Conservation (phyloP, 2,888 invertebrate genomes). For the Halictus ligatus region DNA sequence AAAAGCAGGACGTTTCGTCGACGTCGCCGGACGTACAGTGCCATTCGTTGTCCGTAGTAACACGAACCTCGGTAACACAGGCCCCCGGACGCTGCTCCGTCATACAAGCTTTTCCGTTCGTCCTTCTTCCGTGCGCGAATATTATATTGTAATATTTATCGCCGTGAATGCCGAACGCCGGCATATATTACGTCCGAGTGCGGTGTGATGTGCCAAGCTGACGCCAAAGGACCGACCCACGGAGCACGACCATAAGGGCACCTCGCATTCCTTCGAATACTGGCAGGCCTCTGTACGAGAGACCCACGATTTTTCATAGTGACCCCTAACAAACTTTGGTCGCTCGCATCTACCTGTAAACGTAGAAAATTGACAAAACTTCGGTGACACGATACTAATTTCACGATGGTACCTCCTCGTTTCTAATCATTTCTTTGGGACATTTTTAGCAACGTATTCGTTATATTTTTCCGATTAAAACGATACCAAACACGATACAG, state of each 20-base stretch:
- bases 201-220: conserved; percentile 47
- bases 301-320: neutral
- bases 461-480: neutral
- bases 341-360: too few species aligned
- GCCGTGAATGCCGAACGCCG: conserved; percentile 55
- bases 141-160: conserved; percentile 71
- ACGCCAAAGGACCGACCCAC: conserved; percentile 40
- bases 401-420: neutral
- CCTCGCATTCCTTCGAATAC: conserved; percentile 51
- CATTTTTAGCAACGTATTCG: neutral
- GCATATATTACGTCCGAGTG: conserved; percentile 59
- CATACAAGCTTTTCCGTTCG: conserved; percentile 43
- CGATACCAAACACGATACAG: neutral
- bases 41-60: conserved; percentile 57
- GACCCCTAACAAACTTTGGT: neutral
- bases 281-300: neutral
- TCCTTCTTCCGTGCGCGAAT: conserved; percentile 42
- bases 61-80: conserved; percentile 31
- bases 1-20: conserved; percentile 53
- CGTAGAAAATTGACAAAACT: too few species aligned
- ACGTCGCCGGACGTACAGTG: conserved; percentile 35
- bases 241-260: conserved; percentile 41
- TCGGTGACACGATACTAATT: neutral
- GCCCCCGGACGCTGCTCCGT: conserved; percentile 43
- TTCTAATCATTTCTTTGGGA: neutral